phyloP scores from a whole-genome alignment of 1,140 invertebrate species.

The Gonioctena quinquepunctata region DNA sequence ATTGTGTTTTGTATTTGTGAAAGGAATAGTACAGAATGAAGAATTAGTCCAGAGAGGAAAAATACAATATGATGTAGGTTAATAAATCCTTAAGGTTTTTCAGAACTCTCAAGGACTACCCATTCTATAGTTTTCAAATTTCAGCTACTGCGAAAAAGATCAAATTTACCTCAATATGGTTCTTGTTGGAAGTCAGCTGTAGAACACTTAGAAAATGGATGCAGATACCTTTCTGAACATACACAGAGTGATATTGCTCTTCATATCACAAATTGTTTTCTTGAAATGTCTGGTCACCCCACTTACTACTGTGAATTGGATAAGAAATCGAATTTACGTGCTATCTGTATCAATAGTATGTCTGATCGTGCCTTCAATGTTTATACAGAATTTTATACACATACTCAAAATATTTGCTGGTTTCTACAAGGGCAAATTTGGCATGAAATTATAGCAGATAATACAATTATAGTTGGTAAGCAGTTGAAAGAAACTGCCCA shows the following conservation, averaged over 20 bases:
- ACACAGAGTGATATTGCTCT: constrained; percentile 66
- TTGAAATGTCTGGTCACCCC: constrained; percentile 63
- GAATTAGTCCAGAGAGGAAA: neutral
- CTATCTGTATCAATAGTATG: constrained; percentile 63
- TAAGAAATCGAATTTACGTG: constrained; percentile 51
- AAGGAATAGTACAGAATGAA: neutral
- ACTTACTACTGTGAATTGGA: constrained; percentile 60
- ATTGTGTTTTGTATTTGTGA: too few species aligned
- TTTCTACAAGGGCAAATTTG: constrained; percentile 69
- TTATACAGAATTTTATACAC: constrained; percentile 71
- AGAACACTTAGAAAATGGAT: constrained; percentile 59
- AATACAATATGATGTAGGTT: neutral
- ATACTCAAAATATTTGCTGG: constrained; percentile 71
- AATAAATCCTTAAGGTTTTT: neutral
- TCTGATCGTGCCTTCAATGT: constrained; percentile 64
- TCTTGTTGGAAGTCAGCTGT: constrained; percentile 67
- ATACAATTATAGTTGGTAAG: constrained; percentile 45
- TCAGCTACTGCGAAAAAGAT: constrained; percentile 49
- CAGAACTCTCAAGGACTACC: too few species aligned
- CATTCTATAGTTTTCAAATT: constrained; percentile 17
- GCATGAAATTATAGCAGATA: constrained; percentile 65
- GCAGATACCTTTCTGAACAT: constrained; percentile 64
- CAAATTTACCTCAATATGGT: constrained; percentile 61
- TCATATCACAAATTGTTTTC: constrained; percentile 69
- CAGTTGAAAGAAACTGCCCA: constrained; percentile 45